Evolutionary conservation across 2,113 vertebrate genomes (phyloP).

Genomic region (Aythya baeri): DNA sequence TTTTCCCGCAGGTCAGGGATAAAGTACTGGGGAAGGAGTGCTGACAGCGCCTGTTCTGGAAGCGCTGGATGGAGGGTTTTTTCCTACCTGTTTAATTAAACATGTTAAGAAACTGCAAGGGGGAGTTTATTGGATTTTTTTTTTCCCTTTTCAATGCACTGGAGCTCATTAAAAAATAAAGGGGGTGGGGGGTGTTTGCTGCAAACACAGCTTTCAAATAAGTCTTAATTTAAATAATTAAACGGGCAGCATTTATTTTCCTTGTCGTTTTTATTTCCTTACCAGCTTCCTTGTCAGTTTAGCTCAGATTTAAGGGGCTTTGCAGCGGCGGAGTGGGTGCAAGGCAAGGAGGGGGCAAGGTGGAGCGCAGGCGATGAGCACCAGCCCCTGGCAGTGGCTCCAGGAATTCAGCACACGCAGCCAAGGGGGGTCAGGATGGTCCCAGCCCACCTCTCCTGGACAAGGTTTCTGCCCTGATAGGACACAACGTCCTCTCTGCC

Average conservation of each 20-base stretch:
- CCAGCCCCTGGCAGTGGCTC: neutral
- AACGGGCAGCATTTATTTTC: slow-evolving; percentile 1
- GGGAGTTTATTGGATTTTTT: neutral
- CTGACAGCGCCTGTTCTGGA: neutral
- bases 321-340: fast-evolving
- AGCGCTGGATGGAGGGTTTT: neutral
- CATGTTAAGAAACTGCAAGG: neutral
- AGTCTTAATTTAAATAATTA: slow-evolving; percentile 37
- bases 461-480: neutral
- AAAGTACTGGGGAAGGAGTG: neutral
- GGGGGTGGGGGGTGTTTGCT: neutral
- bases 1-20: neutral
- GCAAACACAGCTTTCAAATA: slow-evolving; percentile 24
- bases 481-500: fast-evolving
- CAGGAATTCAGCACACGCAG: neutral
- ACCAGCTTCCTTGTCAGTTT: neutral
- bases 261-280: neutral
- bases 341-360: neutral
- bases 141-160: neutral
- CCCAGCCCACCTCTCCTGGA: neutral
- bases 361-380: fast-evolving
- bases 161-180: slow-evolving; percentile 39
- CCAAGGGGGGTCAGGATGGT: fast-evolving
- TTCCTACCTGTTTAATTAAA: slow-evolving; percentile 36
- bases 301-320: neutral